Evolutionary conservation across 2,888 invertebrate species (phyloP), one percentile per base, ranked within the genome.

Genomic region (Nomada fucata): DNA sequence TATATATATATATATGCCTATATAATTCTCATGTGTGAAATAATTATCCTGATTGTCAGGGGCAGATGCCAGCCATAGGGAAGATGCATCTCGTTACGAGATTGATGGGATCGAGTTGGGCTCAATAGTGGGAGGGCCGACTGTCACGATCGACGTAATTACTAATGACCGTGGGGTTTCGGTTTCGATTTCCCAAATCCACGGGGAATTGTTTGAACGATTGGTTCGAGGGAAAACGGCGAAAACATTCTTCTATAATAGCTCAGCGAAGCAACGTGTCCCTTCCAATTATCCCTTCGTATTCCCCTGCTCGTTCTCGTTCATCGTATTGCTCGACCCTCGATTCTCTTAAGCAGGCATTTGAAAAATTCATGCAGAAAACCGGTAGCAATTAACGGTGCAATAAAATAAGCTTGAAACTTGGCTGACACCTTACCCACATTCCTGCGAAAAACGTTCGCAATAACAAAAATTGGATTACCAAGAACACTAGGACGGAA

Each of bases 121-220:
- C 75, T 81, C 85, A 67, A 81, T 84, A 78, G 7, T 68, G 26
- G 69, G 75, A 64, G 36, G 52, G 68, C 59, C 52, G 70, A 75
- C 75, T 77, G 76, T 80, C 80, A 84, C 59, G 76, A 70, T 50
- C 64, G 67, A 9, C 47, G 74, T 77, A 84, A 81, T 84, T 83
- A 77, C 76, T 26, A 52, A 65, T 75, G 42, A 68, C 26, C 63
- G n/a, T 63, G n/a, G 71, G 52, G 63, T 52, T 47, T 73, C 68
- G 67, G 61, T 61, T 84, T 84, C 57, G 55, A 60, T 18, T 69
- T 57, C 26, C 47, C 11, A 57, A 57, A 61, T 65, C 68, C 26
- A 26, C 11, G 11, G 75, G 65, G 70, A 64, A 69, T 73, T 26
- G 26, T 55, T 55, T 68, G 67, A 13, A 55, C 53, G 67, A 76